phyloP scores from a whole-genome alignment of 1,140 invertebrate genomes.

The Papilio polyxenes region DNA sequence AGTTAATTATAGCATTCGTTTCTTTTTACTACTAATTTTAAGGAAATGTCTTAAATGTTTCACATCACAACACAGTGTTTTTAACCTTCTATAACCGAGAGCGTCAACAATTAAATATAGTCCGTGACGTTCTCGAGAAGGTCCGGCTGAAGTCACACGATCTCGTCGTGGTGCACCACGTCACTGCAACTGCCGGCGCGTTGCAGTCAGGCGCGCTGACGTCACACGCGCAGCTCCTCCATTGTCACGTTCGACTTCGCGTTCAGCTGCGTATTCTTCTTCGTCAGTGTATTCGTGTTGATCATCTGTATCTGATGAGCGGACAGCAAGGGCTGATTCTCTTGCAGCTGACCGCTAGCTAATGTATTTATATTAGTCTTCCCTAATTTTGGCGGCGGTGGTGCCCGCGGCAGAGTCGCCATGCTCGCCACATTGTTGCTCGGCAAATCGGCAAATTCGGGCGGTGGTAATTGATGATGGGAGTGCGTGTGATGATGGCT shows the following conservation, averaged over 20 bases:
- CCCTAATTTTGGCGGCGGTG: constrained; percentile 87
- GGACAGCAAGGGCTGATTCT: constrained; percentile 83
- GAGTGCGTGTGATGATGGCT: constrained; percentile 85
- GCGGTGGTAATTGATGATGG: constrained; percentile 88
- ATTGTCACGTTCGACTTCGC: constrained; percentile 84
- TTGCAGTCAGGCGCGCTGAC: constrained; percentile 82
- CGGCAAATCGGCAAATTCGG: constrained; percentile 88
- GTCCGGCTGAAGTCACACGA: constrained; percentile 80
- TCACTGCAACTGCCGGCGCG: constrained; percentile 80
- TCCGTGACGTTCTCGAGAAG: constrained; percentile 74
- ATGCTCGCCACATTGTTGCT: constrained; percentile 83
- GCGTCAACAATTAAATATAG: constrained; percentile 58
- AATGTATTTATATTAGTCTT: constrained; percentile 83
- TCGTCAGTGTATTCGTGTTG: constrained; percentile 84
- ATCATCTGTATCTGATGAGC: constrained; percentile 85
- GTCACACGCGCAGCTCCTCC: constrained; percentile 91
- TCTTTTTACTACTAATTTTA: constrained; percentile 29
- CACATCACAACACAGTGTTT: constrained; percentile 44
- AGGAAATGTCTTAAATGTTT: constrained; percentile 5
- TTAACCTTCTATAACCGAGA: constrained; percentile 52
- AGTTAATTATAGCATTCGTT: not conserved
- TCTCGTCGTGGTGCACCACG: constrained; percentile 78
- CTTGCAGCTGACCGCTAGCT: constrained; percentile 82
- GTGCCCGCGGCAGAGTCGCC: constrained; percentile 84
- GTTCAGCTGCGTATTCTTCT: constrained; percentile 84